Base-by-base conservation (phyloP, 2,888 invertebrate species). In the Heterodera filipjevi region DNA sequence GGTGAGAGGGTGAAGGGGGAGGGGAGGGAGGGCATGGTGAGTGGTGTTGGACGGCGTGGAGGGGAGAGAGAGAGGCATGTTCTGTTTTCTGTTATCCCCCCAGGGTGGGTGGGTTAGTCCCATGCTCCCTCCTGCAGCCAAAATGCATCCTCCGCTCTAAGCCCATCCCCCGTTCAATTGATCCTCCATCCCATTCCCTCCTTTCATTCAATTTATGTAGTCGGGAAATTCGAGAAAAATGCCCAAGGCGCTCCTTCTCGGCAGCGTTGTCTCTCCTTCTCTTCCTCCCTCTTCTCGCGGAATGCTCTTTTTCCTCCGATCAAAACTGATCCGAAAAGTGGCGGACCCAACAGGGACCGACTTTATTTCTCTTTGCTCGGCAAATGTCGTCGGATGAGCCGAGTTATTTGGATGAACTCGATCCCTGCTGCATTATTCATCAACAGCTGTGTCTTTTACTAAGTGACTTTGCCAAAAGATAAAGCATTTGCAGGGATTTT, bases 361-460 rank as follows among this genome's bases (percentile, higher is more conserved):
- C 59, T 27, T 59, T 59, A 6, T 27, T 27, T 59, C 53, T 5
- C 59, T 22, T 10, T 59, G 39, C 39, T 22, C 8, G 19, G 59
- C 59, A 59, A 59, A 59, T 59, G 59, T n/a, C 59, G 59, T n/a
- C 59, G 59, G 59, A 59, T 27, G 59, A 27, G 59, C 27, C 27
- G 49, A 27, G 59, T 27, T 59, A 12, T 59, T 27, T 59, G 59
- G 59, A 59, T 59, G 59, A 59, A 59, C 59, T 59, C 59, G 22
- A 59, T 59, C 27, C 59, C 59, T n/a, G 59, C 59, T 8, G 2
- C 16, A 49, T 59, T 59, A 10, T 59, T 59, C 59, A 59, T 59
- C 59, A 27, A 59, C 59, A 59, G 59, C 59, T 59, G 59, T 59
- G 59, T 59, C 59, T 59, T 59, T 27, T 59, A 27, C 59, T 59